Conservation (phyloP, 37 sponge, comb jelly and placozoan genomes). For the Dysidea cf. avara region DNA sequence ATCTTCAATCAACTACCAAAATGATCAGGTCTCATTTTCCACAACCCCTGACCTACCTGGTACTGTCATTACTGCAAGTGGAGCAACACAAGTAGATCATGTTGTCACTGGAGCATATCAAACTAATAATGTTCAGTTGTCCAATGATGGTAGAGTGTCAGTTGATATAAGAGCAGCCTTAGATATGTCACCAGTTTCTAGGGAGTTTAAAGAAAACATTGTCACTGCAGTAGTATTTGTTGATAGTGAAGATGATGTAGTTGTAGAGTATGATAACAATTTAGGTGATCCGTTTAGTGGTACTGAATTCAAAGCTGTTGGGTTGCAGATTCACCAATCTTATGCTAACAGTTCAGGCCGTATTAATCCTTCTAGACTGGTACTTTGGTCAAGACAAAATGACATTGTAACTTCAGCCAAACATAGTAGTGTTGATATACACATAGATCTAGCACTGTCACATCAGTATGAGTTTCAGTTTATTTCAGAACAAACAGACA, state of each 20-base stretch:
- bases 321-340: constrained; percentile 42
- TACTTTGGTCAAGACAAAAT: constrained; percentile 51
- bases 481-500: constrained; percentile 24
- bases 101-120: constrained; percentile 54
- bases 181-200: constrained; percentile 3
- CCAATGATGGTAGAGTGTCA: constrained; percentile 36
- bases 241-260: constrained; percentile 13
- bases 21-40: background rate
- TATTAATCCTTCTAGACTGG: constrained; percentile 16
- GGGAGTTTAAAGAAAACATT: constrained; percentile 15
- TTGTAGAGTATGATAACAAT: constrained; percentile 40
- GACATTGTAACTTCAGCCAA: background rate
- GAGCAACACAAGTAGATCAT: background rate
- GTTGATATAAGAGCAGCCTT: constrained; percentile 40
- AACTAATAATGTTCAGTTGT: background rate
- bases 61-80: background rate
- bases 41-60: constrained; percentile 25
- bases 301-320: constrained; percentile 37
- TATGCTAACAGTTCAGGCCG: background rate
- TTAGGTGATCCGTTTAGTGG: background rate
- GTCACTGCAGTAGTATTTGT: constrained; percentile 63
- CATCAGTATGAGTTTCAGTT: constrained; percentile 50
- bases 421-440: constrained; percentile 16
- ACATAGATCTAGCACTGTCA: constrained; percentile 21
- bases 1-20: constrained; percentile 15